phyloP scores from a whole-genome alignment of 2,113 vertebrate genomes.

The Psilopogon haemacephalus region DNA sequence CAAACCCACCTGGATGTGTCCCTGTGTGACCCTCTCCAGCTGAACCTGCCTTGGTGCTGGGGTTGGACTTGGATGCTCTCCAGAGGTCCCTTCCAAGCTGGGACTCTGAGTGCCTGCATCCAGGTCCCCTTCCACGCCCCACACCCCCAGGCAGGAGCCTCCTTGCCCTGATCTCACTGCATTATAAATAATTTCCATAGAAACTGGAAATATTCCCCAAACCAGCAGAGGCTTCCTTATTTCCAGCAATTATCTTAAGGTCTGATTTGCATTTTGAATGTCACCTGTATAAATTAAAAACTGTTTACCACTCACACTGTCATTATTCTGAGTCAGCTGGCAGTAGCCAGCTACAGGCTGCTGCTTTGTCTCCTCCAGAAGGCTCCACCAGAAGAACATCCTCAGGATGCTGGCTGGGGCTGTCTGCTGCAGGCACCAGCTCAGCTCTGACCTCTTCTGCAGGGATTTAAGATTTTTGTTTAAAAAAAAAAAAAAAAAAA shows the following conservation, averaged over 20 bases:
- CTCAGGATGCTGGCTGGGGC: background rate
- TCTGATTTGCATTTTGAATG: slow-evolving; percentile 84
- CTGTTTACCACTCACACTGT: slow-evolving; percentile 69
- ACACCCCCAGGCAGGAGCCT: background rate
- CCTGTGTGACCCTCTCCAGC: too few species aligned
- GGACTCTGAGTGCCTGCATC: background rate
- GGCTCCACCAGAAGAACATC: background rate
- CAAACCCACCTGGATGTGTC: too few species aligned
- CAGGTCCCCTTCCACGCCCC: background rate
- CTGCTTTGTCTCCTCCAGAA: background rate
- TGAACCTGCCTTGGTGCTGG: too few species aligned
- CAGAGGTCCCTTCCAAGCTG: too few species aligned
- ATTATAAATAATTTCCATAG: slow-evolving; percentile 63
- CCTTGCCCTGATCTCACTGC: background rate
- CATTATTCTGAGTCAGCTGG: slow-evolving; percentile 50
- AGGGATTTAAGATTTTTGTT: fast-evolving
- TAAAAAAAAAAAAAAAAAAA: too few species aligned
- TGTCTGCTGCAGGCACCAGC: background rate
- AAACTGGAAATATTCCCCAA: slow-evolving; percentile 66
- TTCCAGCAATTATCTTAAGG: slow-evolving; percentile 79
- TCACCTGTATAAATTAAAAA: slow-evolving; percentile 80
- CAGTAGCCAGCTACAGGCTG: background rate
- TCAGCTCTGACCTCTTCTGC: background rate
- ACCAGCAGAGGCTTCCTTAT: slow-evolving; percentile 67
- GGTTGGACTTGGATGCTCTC: too few species aligned